Evolutionary conservation across 2,888 invertebrate genomes (phyloP), one percentile per base, ranked within the genome.

Genomic region (Scaptomyza caliginosa): DNA sequence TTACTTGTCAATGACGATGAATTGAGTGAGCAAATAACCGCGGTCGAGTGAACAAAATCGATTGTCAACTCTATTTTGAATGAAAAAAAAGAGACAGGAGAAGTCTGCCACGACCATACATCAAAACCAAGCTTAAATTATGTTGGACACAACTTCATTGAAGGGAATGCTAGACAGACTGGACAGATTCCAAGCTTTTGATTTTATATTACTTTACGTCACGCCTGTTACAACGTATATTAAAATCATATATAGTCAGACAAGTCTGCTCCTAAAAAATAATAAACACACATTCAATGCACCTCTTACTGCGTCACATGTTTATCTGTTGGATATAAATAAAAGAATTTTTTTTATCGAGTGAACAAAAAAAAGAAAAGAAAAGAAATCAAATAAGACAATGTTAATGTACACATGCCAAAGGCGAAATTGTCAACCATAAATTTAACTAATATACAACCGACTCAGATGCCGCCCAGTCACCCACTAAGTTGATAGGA

Each of bases 371-470:
- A 32, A 2, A 17, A 26, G 10, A 13, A 32, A 6, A 1, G 21
- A n/a, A n/a, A 32, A 30, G 3, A 42, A 59, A 55, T 48, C 55
- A 74, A 68, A 68, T 73, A 52, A 43, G 74, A 13, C 50, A 49
- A 49, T 46, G 74, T 49, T 54, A 30, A 21, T 40, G 52, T 19
- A 23, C 38, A 49, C 32, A 69, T 55, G 40, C 46, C 58, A 46
- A 51, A 57, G 45, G 42, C 28, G 36, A 57, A 48, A 71, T 67
- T 67, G 75, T 74, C 49, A 63, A 45, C 63, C 55, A 82, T 83
- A 75, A 87, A 87, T 85, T 79, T 62, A 82, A 78, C 82, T 81
- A 86, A 83, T 82, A 78, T 62, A 82, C 74, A 78, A 67, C 64
- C 52, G 43, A 24, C 19, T 30, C 28, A 36, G 13, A 43, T 34